Percentiles rank a stretch among this genome's conserved stretches.
phyloP scores from a whole-genome alignment of 2,888 invertebrate species.

The Chloroclysta siterata region DNA sequence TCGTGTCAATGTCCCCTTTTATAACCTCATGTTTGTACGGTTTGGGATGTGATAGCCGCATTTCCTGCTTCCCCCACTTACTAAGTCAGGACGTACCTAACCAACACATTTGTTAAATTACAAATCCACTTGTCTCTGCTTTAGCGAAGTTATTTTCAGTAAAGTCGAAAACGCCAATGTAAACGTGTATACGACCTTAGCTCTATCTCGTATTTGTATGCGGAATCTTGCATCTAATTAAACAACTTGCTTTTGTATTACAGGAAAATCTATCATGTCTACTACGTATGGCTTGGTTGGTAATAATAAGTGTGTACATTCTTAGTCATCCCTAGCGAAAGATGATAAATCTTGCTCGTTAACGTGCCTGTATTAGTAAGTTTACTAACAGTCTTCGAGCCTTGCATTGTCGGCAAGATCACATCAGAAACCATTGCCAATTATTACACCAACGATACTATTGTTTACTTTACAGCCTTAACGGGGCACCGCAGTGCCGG shows the following conservation, averaged over 20 bases:
- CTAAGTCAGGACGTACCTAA: background rate
- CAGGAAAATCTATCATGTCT: background rate
- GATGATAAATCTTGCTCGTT: slow-evolving; percentile 8
- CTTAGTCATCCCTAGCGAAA: slow-evolving; percentile 18
- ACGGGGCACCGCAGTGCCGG: too few species aligned
- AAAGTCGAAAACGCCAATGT: background rate
- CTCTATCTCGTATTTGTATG: background rate
- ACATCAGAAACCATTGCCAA: slow-evolving; percentile 10
- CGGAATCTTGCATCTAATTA: background rate
- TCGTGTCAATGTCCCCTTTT: background rate
- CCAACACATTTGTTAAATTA: background rate
- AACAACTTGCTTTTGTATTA: background rate
- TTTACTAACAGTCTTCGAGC: slow-evolving; percentile 11
- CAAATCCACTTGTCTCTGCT: background rate
- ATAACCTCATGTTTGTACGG: background rate
- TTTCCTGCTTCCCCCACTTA: background rate
- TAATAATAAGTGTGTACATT: slow-evolving; percentile 3
- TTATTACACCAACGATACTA: background rate
- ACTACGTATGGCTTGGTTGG: background rate
- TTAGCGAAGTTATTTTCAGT: background rate
- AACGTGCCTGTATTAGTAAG: slow-evolving; percentile 8
- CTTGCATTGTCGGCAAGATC: slow-evolving; percentile 10
- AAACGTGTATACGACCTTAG: background rate
- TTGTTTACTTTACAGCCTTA: background rate
- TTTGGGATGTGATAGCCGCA: background rate